phyloP scores from a whole-genome alignment of 2,797 vertebrate species.

The Girardinus metallicus region DNA sequence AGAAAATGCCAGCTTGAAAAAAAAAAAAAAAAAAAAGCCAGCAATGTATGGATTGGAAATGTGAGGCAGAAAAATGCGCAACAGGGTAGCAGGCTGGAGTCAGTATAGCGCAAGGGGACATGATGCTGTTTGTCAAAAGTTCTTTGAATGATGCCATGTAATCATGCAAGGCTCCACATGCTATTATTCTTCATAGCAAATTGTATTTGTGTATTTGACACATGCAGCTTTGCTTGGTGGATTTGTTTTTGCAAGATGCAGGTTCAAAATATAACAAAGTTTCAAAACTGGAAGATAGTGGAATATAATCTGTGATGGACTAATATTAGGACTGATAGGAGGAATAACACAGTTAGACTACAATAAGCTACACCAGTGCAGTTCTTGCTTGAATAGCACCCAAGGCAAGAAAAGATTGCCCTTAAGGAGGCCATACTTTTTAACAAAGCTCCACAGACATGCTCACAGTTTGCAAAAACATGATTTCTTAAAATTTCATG shows the following conservation, averaged over 20 bases:
- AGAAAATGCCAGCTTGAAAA: conserved; percentile 18
- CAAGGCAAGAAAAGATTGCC: background rate
- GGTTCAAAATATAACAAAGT: conserved; percentile 3
- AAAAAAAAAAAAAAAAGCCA: background rate
- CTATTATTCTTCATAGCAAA: conserved; percentile 11
- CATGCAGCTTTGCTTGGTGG: conserved; percentile 30
- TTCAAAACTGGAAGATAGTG: background rate
- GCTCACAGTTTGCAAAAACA: background rate
- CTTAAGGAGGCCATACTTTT: background rate
- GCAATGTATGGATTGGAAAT: conserved; percentile 5
- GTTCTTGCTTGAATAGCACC: background rate
- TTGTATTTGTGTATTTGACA: background rate
- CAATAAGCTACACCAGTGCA: background rate
- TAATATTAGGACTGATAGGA: background rate
- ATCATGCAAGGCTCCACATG: conserved; percentile 31
- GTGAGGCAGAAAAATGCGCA: background rate
- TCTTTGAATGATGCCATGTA: conserved; percentile 34
- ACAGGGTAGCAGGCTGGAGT: conserved; percentile 7
- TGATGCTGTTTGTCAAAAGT: conserved; percentile 6
- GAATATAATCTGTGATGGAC: background rate
- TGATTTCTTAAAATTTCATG: background rate
- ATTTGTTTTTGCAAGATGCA: conserved; percentile 9
- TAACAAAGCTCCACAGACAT: background rate
- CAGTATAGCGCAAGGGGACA: background rate
- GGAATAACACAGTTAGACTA: background rate